Conservation (phyloP, 2,888 invertebrate species). For the Patella caerulea region DNA sequence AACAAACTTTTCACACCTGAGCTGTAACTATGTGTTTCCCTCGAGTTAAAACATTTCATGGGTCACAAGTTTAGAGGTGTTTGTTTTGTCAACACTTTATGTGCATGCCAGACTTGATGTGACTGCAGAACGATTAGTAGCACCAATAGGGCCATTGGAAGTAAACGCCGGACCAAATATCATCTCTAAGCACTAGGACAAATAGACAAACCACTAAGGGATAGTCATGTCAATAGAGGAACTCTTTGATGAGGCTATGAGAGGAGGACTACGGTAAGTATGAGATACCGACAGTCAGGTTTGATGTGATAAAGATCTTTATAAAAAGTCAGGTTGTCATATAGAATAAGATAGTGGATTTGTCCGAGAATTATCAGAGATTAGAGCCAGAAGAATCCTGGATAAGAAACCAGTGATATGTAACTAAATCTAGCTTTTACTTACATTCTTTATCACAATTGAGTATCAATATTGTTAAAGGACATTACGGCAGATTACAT, state of each 20-base stretch:
- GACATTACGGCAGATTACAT: too few species aligned
- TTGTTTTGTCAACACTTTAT: neutral
- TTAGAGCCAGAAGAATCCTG: too few species aligned
- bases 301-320: too few species aligned
- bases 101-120: neutral
- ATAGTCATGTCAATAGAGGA: neutral
- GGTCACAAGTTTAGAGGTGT: slow-evolving; percentile 6
- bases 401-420: too few species aligned
- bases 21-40: slow-evolving; percentile 6
- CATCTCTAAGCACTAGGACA: neutral
- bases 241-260: neutral
- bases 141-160: neutral
- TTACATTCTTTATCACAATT: too few species aligned
- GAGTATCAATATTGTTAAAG: too few species aligned
- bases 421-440: too few species aligned
- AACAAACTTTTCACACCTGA: slow-evolving; percentile 8
- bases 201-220: neutral
- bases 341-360: too few species aligned
- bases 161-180: neutral
- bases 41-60: slow-evolving; percentile 1
- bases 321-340: too few species aligned
- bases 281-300: too few species aligned
- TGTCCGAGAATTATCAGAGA: too few species aligned
- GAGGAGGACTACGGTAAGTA: too few species aligned
- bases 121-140: neutral